A percentile compares a stretch with the other conserved stretches of the same genome.
These are phyloP conservation scores for Amorpha juglandis DNA, from an alignment of 2,888 invertebrate genomes.

Conservation along the genomic window DNA sequence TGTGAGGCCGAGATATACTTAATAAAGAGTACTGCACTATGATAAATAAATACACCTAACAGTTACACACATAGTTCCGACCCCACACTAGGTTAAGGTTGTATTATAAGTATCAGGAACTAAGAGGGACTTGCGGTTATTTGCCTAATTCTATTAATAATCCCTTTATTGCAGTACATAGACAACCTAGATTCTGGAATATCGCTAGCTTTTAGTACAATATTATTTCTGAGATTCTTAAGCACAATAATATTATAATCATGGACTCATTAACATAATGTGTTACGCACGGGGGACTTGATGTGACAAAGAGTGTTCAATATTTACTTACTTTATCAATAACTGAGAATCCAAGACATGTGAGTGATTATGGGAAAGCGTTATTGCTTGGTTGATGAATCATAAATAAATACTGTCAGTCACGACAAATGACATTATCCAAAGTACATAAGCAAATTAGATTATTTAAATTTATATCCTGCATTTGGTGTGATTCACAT, in stretches of 20 bases:
- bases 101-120: too few species aligned
- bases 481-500: not conserved
- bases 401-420: not conserved
- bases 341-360: not conserved
- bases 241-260: not conserved
- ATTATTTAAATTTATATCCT: not conserved
- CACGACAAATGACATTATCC: not conserved
- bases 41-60: too few species aligned
- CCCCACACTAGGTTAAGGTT: too few species aligned
- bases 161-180: too few species aligned
- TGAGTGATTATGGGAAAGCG: slow-evolving; percentile 6
- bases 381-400: not conserved
- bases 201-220: too few species aligned
- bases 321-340: slow-evolving; percentile 6
- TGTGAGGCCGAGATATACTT: too few species aligned
- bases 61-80: too few species aligned
- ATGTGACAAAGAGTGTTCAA: slow-evolving; percentile 1
- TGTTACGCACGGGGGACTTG: not conserved
- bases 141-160: too few species aligned
- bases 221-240: too few species aligned
- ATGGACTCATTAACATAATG: not conserved
- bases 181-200: too few species aligned
- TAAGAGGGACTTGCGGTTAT: too few species aligned
- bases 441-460: not conserved
- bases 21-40: too few species aligned